These are phyloP conservation scores for Phenganax subtilis DNA, from an alignment of 92 coral and sea anemone species.

Conservation along the genomic window DNA sequence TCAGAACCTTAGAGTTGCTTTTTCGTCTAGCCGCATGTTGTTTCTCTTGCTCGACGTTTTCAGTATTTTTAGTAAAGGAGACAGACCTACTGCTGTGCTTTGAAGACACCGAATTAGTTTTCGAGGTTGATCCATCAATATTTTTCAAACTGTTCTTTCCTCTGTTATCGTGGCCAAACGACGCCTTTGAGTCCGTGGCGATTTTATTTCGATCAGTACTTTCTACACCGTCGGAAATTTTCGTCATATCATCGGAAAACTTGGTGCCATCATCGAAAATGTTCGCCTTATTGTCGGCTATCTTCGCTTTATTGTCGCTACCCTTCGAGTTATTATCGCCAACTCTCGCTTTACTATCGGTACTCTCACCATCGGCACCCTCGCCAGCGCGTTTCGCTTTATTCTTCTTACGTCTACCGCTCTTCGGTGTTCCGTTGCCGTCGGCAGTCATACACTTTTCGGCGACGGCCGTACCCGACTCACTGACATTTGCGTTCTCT, in stretches of 20 bases:
- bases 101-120: neutral
- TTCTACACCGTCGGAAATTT: neutral
- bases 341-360: neutral
- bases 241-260: neutral
- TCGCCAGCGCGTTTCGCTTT: neutral
- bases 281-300: neutral
- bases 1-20: neutral
- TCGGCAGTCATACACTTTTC: too few relatives aligned
- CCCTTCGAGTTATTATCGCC: neutral
- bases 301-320: neutral
- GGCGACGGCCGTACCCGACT: too few relatives aligned
- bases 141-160: neutral
- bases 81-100: neutral
- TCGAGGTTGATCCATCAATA: neutral
- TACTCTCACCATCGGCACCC: neutral
- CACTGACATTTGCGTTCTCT: too few relatives aligned
- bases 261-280: neutral
- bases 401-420: neutral
- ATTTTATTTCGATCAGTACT: neutral
- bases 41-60: neutral
- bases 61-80: neutral
- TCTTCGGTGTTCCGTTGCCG: neutral
- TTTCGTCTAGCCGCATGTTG: neutral
- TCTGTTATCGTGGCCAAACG: neutral
- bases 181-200: neutral